Evolutionary conservation across 2,113 vertebrate species (phyloP), one percentile per base, ranked within the genome.

Genomic region (Tricholaema leucomelas): DNA sequence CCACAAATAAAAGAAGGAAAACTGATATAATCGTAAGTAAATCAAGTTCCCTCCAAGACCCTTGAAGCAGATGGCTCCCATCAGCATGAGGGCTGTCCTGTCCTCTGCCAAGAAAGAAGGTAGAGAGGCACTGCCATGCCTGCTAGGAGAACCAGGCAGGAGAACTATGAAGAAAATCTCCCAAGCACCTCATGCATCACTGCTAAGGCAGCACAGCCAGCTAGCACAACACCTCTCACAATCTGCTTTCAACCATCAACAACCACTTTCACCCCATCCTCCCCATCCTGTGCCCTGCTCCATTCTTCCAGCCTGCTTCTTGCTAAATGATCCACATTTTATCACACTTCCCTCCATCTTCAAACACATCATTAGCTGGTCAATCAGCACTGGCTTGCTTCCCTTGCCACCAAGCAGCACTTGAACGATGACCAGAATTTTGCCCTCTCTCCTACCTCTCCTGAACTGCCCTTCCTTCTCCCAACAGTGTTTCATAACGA

Each of bases 201-300:
- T 69, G 42, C 12, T 28, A 36, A 46, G 35, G 35, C 23, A 44
- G 24, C 63, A 38, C 27, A 10, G 18, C 4, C 4, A 33, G 27
- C 11, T n/a, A 23, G 60, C 33, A 76, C 0, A 3, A 44, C 25
- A 19, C 16, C 14, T 85, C 36, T 40, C 28, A n/a, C 13, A 56
- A 65, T 12, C 20, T 1, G 13, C 66, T 23, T 54, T 85, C 46
- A 74, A 42, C 5, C 15, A 12, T 19, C 24, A 52, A 36, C 3
- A 6, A 4, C 4, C 1, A 1, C 19, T 6, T 72, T 44, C 0
- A 0, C n/a, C 40, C 36, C 1, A 2, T 7, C 5, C 6, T 11
- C 52, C 15, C 52, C 52, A 28, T 25, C 12, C 50, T 52, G 28
- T 36, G 38, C 31, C 35, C 65, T 71, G 19, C 5, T 8, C 54